Conservation (phyloP, 1,140 invertebrate species). For the Scaptomyza pallida region DNA sequence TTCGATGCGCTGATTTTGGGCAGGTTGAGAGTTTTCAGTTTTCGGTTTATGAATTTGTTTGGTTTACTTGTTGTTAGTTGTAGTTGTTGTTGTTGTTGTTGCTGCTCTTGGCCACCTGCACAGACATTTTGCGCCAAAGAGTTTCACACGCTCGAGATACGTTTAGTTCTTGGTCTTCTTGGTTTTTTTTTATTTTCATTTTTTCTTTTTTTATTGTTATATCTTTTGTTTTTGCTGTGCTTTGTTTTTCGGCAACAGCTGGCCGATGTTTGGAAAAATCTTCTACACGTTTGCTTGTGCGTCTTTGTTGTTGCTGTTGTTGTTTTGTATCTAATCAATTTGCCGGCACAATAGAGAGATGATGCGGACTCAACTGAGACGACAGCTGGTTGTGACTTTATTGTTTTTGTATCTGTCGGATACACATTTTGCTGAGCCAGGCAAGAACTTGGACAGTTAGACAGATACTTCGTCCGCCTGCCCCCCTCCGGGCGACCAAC, state of each 20-base stretch:
- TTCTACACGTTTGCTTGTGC: conserved; percentile 1
- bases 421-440: conserved; percentile 12
- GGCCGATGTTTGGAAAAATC: conserved; percentile 15
- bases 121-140: conserved; percentile 6
- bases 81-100: neutral
- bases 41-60: too few relatives aligned
- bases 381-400: conserved; percentile 40
- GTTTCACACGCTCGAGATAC: conserved; percentile 34
- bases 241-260: conserved; percentile 27
- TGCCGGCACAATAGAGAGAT: conserved; percentile 24
- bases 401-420: conserved; percentile 37
- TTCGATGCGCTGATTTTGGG: conserved; percentile 1
- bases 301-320: neutral
- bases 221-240: conserved; percentile 4
- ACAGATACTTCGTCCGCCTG: neutral
- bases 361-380: conserved; percentile 2
- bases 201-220: neutral
- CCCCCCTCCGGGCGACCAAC: conserved; percentile 3
- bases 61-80: too few relatives aligned
- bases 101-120: conserved; percentile 15
- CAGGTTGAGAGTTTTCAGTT: neutral
- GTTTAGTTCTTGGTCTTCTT: conserved; percentile 5
- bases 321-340: conserved; percentile 37
- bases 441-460: neutral
- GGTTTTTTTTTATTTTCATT: too few relatives aligned